Conservation (phyloP, 2,797 vertebrate species). For the Periparus ater region DNA sequence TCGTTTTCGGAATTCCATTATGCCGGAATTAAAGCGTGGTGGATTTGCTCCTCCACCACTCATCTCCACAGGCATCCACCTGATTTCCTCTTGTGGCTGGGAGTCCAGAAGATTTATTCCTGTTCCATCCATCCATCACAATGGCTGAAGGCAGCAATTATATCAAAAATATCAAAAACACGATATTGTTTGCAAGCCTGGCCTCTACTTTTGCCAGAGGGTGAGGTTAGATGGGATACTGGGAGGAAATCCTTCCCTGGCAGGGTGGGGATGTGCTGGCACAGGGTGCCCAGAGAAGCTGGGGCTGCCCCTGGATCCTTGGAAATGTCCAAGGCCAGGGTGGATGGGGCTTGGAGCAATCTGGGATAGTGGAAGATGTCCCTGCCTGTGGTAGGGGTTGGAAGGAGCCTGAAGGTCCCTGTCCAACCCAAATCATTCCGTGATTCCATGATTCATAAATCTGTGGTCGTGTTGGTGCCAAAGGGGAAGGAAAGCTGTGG, state of each 20-base stretch:
- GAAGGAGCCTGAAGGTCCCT: neutral
- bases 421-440: neutral
- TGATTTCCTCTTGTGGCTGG: neutral
- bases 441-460: neutral
- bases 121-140: neutral
- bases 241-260: rapidly evolving
- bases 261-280: neutral
- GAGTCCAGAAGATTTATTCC: neutral
- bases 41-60: neutral
- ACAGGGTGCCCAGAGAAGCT: neutral
- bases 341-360: rapidly evolving
- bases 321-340: rapidly evolving
- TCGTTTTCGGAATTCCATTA: neutral
- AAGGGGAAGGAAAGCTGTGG: neutral
- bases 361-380: rapidly evolving
- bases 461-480: neutral
- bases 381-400: neutral
- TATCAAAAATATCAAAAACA: too few relatives aligned
- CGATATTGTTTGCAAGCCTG: rapidly evolving
- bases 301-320: neutral
- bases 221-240: rapidly evolving
- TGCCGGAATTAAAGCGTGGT: neutral
- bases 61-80: rapidly evolving
- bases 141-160: neutral
- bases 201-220: neutral